Conservation (phyloP, 2,797 vertebrate genomes). For the Thamnophis elegans region DNA sequence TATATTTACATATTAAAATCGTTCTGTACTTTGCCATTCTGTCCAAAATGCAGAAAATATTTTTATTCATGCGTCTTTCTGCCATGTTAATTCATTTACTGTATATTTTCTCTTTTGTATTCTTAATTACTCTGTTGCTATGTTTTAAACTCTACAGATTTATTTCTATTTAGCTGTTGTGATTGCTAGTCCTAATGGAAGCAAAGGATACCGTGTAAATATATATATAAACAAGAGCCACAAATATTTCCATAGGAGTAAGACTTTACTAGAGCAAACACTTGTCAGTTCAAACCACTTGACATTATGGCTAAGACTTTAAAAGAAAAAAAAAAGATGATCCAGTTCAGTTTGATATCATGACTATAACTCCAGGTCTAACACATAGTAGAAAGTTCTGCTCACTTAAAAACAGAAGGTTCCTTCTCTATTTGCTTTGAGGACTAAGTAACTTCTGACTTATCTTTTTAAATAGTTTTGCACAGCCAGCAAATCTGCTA, state of each 20-base stretch:
- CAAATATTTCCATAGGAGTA: not conserved
- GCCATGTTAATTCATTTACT: not conserved
- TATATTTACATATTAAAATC: not conserved
- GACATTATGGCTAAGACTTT: not conserved
- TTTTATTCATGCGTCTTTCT: not conserved
- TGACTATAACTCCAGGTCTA: not conserved
- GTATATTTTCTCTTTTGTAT: not conserved
- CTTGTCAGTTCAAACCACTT: not conserved
- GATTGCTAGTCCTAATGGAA: not conserved
- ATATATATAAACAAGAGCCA: not conserved
- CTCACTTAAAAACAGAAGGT: not conserved
- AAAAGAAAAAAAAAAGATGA: not conserved
- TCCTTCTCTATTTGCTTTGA: not conserved
- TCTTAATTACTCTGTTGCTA: not conserved
- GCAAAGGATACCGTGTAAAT: not conserved
- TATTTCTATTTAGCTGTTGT: not conserved
- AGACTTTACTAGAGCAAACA: not conserved
- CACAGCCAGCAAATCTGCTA: not conserved
- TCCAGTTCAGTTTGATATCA: not conserved
- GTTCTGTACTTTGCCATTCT: not conserved
- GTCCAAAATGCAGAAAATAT: not conserved
- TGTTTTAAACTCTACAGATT: not conserved
- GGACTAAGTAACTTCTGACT: not conserved
- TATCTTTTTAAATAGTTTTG: not conserved
- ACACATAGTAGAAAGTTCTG: not conserved